A percentile compares a stretch with the other conserved stretches of the same genome.
Evolutionary conservation across 2,113 vertebrate species (phyloP).

Genomic region (Pitta sordida): DNA sequence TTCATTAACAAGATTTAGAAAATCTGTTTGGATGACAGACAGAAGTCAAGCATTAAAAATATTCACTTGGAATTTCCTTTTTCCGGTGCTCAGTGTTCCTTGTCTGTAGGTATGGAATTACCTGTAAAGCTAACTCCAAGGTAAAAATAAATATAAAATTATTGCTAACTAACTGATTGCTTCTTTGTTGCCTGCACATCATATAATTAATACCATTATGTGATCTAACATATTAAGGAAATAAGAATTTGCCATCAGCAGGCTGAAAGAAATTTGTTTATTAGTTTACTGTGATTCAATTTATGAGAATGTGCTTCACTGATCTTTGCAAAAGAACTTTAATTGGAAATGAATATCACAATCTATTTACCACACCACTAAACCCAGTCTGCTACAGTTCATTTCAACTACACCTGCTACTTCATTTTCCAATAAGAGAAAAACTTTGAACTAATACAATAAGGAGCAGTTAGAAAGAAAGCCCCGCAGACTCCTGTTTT

Average conservation of each 20-base stretch:
- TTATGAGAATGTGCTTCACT: conserved; percentile 79
- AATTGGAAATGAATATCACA: conserved; percentile 82
- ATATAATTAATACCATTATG: conserved; percentile 76
- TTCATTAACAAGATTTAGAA: conserved; percentile 2
- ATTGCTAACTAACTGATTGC: conserved; percentile 56
- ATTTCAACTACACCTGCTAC: conserved; percentile 78
- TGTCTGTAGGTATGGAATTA: conserved; percentile 9
- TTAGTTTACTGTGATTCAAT: conserved; percentile 77
- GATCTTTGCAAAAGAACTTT: conserved; percentile 79
- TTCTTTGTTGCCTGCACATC: conserved; percentile 62
- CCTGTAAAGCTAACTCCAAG: conserved; percentile 29
- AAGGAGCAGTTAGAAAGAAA: neutral
- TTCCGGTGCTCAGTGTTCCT: conserved; percentile 9
- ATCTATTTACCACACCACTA: conserved; percentile 77
- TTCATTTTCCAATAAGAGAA: conserved; percentile 66
- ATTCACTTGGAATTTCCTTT: conserved; percentile 12
- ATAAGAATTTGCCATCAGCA: conserved; percentile 70
- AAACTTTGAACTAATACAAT: conserved; percentile 64
- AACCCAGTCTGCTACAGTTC: conserved; percentile 69
- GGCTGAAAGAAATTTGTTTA: conserved; percentile 75
- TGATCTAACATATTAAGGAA: conserved; percentile 74
- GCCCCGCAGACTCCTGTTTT: neutral
- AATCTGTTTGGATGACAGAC: conserved; percentile 23
- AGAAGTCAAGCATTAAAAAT: conserved; percentile 24
- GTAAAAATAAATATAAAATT: conserved; percentile 48